Percentiles rank a stretch among this genome's conserved stretches.
Conservation (phyloP, 2,888 invertebrate species). For the Tenthredo mesomela region DNA sequence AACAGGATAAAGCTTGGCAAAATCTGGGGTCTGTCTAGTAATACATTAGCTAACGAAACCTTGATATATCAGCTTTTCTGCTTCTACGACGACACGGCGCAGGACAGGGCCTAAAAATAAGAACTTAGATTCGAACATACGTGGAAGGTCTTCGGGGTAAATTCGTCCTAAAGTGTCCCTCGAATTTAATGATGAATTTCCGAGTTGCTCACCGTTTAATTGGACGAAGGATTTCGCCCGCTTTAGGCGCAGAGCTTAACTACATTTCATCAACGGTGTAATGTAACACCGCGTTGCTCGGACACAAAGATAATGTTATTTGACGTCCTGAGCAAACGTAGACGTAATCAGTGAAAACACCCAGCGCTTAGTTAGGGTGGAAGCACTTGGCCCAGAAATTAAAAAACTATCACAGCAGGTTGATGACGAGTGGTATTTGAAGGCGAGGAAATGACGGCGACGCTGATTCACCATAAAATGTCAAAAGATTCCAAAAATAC, state of each 20-base stretch:
- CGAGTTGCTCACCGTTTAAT: slow-evolving; percentile 7
- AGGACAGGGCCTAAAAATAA: background rate
- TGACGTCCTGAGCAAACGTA: slow-evolving; percentile 28
- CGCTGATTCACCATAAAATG: background rate
- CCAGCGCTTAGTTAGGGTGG: background rate
- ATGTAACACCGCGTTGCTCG: slow-evolving; percentile 18
- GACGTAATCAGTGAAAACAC: slow-evolving; percentile 19
- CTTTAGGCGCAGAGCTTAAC: background rate
- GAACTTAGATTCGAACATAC: background rate
- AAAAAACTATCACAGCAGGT: background rate
- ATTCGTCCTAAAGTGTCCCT: background rate
- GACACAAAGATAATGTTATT: slow-evolving; percentile 46
- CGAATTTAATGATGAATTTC: background rate
- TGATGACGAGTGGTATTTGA: background rate
- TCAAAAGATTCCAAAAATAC: background rate
- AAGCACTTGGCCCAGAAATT: background rate
- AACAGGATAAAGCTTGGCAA: background rate
- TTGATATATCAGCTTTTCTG: background rate
- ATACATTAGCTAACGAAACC: slow-evolving; percentile 12
- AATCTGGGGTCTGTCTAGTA: background rate
- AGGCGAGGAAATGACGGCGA: background rate
- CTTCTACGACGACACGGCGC: background rate
- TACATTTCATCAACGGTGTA: slow-evolving; percentile 36
- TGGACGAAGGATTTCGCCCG: slow-evolving; percentile 31
- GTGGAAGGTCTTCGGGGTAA: background rate